Conservation (phyloP, 2,888 invertebrate genomes). For the Cremastinae sp. region DNA sequence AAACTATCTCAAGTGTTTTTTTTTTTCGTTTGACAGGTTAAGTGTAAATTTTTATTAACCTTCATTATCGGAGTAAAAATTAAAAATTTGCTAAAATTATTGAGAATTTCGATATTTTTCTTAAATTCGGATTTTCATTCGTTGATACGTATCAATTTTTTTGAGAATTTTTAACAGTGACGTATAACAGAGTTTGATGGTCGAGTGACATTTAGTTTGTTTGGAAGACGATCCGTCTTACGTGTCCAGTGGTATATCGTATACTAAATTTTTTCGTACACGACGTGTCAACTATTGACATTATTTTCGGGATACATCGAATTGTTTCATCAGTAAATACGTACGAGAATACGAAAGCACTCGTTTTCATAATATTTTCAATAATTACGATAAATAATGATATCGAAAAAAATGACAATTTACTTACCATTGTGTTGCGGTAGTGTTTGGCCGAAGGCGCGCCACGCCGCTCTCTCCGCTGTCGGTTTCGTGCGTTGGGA, state of each 20-base stretch:
- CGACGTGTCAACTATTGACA: not conserved
- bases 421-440: slow-evolving; percentile 71
- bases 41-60: too few species aligned
- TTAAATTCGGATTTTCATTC: not conserved
- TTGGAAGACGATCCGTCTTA: not conserved
- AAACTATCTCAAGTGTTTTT: too few species aligned
- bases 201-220: slow-evolving; percentile 15
- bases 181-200: not conserved
- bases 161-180: too few species aligned
- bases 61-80: too few species aligned
- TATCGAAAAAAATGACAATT: slow-evolving; percentile 32
- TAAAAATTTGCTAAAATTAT: too few species aligned
- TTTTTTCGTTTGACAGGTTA: too few species aligned
- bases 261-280: not conserved
- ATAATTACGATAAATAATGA: not conserved
- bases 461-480: slow-evolving; percentile 68
- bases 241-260: not conserved
- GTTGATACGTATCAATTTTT: not conserved
- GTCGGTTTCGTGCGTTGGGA: too few species aligned
- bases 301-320: not conserved
- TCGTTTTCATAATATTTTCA: slow-evolving; percentile 10
- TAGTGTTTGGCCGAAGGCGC: slow-evolving; percentile 69
- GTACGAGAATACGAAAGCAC: not conserved
- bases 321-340: not conserved
- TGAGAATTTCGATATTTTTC: too few species aligned